Evolutionary conservation across 2,797 vertebrate species (phyloP).

Genomic region (Neolamprologus multifasciatus): DNA sequence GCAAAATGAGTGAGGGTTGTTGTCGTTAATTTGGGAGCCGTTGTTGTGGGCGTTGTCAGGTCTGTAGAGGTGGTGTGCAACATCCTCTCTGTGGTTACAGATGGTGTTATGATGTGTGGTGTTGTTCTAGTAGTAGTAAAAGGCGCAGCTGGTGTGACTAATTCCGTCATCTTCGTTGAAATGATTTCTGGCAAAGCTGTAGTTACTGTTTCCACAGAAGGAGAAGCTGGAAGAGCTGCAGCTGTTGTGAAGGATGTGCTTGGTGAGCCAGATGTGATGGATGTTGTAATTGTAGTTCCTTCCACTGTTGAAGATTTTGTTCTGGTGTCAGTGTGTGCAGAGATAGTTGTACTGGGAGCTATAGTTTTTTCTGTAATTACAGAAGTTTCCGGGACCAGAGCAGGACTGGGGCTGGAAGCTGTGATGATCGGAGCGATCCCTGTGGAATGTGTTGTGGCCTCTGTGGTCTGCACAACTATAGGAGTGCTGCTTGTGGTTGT

Average conservation of each 20-base stretch:
- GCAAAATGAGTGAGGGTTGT: neutral
- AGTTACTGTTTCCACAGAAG: conserved; percentile 35
- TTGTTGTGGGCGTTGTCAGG: conserved; percentile 20
- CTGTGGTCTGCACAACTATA: conserved; percentile 15
- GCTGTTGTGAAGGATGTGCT: conserved; percentile 46
- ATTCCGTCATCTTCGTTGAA: conserved; percentile 38
- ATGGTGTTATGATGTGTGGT: neutral
- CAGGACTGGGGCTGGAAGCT: conserved; percentile 12
- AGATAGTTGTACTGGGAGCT: neutral
- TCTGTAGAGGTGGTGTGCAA: conserved; percentile 5
- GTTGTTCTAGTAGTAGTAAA: conserved; percentile 42
- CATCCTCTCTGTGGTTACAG: conserved; percentile 40
- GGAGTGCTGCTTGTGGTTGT: conserved; percentile 20
- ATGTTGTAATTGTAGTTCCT: neutral
- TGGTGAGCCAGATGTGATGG: conserved; percentile 2
- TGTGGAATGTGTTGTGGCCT: conserved; percentile 31
- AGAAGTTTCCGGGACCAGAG: conserved; percentile 15
- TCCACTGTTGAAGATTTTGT: conserved; percentile 23
- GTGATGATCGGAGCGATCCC: neutral
- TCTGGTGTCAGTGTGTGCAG: conserved; percentile 13
- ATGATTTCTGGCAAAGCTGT: conserved; percentile 8
- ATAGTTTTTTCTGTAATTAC: conserved; percentile 30
- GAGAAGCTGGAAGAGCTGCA: neutral
- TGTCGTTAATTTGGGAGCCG: conserved; percentile 4
- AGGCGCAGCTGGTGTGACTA: conserved; percentile 29